phyloP scores from a whole-genome alignment of 2,113 vertebrate genomes.

The Paracanthobrama guichenoti region DNA sequence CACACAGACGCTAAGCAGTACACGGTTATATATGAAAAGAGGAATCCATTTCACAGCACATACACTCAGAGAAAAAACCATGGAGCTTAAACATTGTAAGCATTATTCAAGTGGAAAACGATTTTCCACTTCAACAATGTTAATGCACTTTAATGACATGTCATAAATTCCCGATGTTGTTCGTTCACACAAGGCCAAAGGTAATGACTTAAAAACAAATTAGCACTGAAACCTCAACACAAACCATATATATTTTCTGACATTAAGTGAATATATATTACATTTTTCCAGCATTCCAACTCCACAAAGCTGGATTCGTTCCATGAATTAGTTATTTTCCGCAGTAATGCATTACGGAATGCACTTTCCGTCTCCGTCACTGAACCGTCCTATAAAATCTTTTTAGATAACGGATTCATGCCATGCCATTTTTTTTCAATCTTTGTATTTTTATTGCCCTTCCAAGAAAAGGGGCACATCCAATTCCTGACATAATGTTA shows the following conservation, averaged over 20 bases:
- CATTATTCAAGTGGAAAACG: conserved; percentile 38
- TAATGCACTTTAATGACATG: conserved; percentile 40
- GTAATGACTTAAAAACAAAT: conserved; percentile 45
- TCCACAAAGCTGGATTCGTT: not conserved
- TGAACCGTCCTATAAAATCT: conserved; percentile 70
- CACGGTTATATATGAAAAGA: conserved; percentile 1
- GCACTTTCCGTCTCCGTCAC: conserved; percentile 3
- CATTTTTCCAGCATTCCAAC: not conserved
- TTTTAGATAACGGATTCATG: conserved; percentile 71
- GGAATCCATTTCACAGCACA: conserved; percentile 17
- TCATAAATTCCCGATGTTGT: conserved; percentile 34
- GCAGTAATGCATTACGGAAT: not conserved
- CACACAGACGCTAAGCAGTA: not conserved
- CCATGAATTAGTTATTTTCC: not conserved
- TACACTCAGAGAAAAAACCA: not conserved
- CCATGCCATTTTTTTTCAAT: conserved; percentile 55
- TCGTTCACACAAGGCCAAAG: conserved; percentile 18
- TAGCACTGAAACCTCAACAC: conserved; percentile 26
- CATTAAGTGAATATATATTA: conserved; percentile 19
- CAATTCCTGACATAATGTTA: conserved; percentile 64
- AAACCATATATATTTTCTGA: conserved; percentile 28
- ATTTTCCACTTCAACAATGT: conserved; percentile 34
- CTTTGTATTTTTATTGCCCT: conserved; percentile 65
- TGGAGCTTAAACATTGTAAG: conserved; percentile 18
- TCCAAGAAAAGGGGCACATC: conserved; percentile 56